Conservation (phyloP, 2,113 vertebrate genomes). For the Drymodes brunneopygia region DNA sequence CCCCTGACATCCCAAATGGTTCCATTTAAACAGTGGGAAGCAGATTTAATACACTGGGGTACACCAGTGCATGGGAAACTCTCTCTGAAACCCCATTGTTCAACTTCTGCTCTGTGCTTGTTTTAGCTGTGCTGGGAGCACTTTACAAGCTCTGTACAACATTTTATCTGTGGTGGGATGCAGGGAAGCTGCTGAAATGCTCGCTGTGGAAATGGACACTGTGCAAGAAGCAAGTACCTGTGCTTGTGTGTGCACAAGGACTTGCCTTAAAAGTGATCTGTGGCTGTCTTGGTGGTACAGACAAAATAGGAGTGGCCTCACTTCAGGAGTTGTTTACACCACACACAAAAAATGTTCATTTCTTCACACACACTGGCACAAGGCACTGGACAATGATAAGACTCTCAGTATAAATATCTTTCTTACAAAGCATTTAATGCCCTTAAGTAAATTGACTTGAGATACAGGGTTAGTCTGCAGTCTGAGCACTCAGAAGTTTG, state of each 20-base stretch:
- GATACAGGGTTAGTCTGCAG: not conserved
- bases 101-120: not conserved
- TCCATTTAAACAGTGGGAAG: not conserved
- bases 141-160: not conserved
- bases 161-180: not conserved
- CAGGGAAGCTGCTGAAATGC: not conserved
- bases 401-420: not conserved
- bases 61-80: not conserved
- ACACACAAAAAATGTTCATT: fast-evolving
- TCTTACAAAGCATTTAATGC: not conserved
- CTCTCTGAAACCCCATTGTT: not conserved
- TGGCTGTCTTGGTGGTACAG: not conserved
- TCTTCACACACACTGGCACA: fast-evolving
- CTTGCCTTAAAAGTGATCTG: not conserved
- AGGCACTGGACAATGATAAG: not conserved
- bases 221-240: not conserved
- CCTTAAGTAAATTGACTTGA: not conserved
- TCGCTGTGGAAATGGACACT: not conserved
- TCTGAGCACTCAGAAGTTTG: not conserved
- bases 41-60: not conserved
- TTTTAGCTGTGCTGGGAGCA: not conserved
- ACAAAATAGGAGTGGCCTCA: not conserved
- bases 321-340: not conserved
- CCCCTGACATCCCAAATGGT: too few species aligned
- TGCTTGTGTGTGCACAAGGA: not conserved